Evolutionary conservation across 2,113 vertebrate species (phyloP).

Genomic region (Potamarius usumacintae): DNA sequence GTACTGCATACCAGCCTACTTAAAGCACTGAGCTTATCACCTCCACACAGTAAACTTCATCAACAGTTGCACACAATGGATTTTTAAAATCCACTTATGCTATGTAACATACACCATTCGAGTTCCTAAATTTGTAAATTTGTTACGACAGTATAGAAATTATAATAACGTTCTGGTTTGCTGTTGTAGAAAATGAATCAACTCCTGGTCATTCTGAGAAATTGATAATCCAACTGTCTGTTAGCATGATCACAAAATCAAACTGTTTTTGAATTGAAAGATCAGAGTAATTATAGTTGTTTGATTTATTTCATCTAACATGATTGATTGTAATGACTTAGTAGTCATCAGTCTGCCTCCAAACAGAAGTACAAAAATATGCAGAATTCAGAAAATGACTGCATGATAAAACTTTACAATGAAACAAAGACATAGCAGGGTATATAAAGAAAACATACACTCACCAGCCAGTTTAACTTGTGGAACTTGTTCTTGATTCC

Average conservation of each 20-base stretch:
- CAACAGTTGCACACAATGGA: background rate
- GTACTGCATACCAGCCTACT: too few species aligned
- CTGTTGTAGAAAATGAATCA: background rate
- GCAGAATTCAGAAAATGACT: background rate
- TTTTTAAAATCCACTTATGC: background rate
- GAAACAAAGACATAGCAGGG: background rate
- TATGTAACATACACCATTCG: background rate
- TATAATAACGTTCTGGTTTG: background rate
- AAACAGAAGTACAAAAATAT: background rate
- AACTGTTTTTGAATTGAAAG: background rate
- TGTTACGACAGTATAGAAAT: background rate
- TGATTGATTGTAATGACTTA: background rate
- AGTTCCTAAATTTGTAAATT: background rate
- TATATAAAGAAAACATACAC: too few species aligned
- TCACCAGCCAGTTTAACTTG: too few species aligned
- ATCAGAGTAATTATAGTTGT: background rate
- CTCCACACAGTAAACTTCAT: background rate
- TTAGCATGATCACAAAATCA: background rate
- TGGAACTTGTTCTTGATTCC: too few species aligned
- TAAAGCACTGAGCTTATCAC: too few species aligned
- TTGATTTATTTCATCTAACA: background rate
- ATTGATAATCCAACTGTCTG: background rate
- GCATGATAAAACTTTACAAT: background rate
- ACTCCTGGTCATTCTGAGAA: background rate
- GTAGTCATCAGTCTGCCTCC: background rate